These are phyloP conservation scores for Chanos chanos DNA, from an alignment of 2,797 vertebrate species.

Conservation along the genomic window DNA sequence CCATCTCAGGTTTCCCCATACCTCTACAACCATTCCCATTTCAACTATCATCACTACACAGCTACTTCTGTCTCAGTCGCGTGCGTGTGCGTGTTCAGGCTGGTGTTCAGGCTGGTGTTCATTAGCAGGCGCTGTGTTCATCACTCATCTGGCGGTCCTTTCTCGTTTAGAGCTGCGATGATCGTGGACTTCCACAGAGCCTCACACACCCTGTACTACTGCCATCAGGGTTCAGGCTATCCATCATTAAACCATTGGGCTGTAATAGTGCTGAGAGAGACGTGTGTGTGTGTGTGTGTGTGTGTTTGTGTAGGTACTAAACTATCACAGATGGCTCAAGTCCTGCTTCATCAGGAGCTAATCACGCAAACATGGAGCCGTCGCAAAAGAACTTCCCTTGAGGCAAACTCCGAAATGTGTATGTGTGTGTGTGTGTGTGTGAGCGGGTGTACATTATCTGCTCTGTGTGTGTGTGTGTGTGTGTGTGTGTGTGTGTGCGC, in stretches of 20 bases:
- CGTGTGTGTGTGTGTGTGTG: constrained; percentile 27
- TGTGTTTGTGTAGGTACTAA: constrained; percentile 23
- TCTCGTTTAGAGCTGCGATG: constrained; percentile 29
- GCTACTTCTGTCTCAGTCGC: too few relatives aligned
- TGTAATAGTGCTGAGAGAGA: constrained; percentile 26
- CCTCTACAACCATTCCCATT: neutral
- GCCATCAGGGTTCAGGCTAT: constrained; percentile 36
- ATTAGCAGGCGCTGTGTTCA: too few relatives aligned
- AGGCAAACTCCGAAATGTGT: constrained; percentile 23
- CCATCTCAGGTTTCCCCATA: too few relatives aligned
- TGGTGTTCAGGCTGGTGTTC: too few relatives aligned
- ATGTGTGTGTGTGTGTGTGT: constrained; percentile 48
- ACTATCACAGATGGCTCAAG: constrained; percentile 47
- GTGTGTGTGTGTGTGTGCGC: constrained; percentile 13
- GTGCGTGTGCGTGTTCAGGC: neutral
- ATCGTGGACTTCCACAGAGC: constrained; percentile 23
- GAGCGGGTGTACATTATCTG: constrained; percentile 28
- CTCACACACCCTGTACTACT: constrained; percentile 11
- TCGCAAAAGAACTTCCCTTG: constrained; percentile 32
- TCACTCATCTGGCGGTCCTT: constrained; percentile 45
- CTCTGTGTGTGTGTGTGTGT: constrained; percentile 20
- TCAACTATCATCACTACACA: too few relatives aligned
- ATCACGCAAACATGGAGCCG: constrained; percentile 45
- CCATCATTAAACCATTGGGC: constrained; percentile 32
- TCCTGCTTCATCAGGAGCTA: constrained; percentile 51